Evolutionary conservation across 2,888 invertebrate genomes (phyloP), one percentile per base, ranked within the genome.

Genomic region (Eupithecia subfuscata): DNA sequence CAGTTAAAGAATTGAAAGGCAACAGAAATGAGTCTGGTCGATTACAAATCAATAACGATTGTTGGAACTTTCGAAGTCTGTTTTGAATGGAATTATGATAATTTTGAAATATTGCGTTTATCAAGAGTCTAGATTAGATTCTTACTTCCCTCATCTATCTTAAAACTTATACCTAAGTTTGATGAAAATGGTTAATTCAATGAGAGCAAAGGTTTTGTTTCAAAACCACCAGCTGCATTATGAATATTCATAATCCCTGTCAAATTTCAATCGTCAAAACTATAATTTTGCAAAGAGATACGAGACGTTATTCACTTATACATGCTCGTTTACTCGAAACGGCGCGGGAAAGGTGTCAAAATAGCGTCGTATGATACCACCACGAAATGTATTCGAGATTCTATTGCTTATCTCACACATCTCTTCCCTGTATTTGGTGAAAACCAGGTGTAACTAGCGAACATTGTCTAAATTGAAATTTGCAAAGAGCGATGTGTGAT

Each of bases 1-100:
- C 74, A 71, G 75, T 77, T 74, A 67, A 75, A 68, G 73, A 74
- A 75, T 72, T 75, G 60, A 75, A 78, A 69, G 43, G 70, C 22
- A 68, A 67, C 60, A 65, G 63, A 45, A 73, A 74, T 73, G 45
- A 48, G 64, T 63, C 56, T 56, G 45, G n/a, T 48, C 64, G 73
- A 69, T 73, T 73, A 75, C 63, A 60, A 75, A 65, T 63, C 64
- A 75, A 69, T 63, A 64, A 56, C 48, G 74, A 75, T 73, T 72
- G 63, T 75, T 56, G 48, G 43, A 56, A 37, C n/a, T 37, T 34
- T 65, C 37, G 37, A 22, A 56, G 22, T 22, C 11, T 56, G n/a
- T 56, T 22, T 52, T 7, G 8, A 52, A 48, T 16, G 18, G 7
- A 48, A 48, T 4, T 48, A 18, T 18, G 16, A 18, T 18, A 48